Evolutionary conservation across 2,888 invertebrate species (phyloP), one percentile per base, ranked within the genome.

Genomic region (Neocrepidodera transversa): DNA sequence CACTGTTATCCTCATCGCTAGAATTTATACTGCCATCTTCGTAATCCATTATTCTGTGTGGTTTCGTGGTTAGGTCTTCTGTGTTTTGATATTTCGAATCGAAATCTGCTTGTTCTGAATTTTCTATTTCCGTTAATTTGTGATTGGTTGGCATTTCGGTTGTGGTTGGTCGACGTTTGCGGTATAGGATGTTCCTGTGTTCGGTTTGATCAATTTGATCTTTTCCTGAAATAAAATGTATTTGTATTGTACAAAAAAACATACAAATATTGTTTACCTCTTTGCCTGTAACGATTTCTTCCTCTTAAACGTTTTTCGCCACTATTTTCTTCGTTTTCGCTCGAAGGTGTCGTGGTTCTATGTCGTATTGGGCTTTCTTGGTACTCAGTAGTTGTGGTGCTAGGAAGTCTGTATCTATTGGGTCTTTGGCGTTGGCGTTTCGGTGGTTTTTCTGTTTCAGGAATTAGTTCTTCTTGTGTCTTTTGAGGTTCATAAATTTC

Each of bases 401-500:
- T 65, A 16, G 65, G 61, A 23, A 66, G 62, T n/a, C 60, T 57
- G 10, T 68, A 61, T 35, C 58, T 64, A 42, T 28, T 51, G 2
- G 51, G 51, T 18, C 51, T 26, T 40, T 40, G 40, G 18, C 51
- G 51, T 30, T 40, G 13, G 11, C 40, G 28, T 51, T 40, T 42
- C 28, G 51, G 51, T n/a, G 40, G 28, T 30, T 17, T 51, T 51
- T 51, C 42, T 42, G 28, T 51, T 4, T 40, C 30, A 2, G 28
- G 17, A 6, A 11, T 7, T 14, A 23, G 6, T 13, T 28, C 28
- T 26, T 47, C 54, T n/a, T 74, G 70, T 6, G 64, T 65, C 66
- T 68, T 73, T 47, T 73, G 66, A n/a, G 66, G 18, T 52, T 74
- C 71, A 35, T 74, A 76, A 13, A 52, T 62, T 50, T 71, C 70